phyloP scores from a whole-genome alignment of 2,113 vertebrate species.

The Mus spicilegus region DNA sequence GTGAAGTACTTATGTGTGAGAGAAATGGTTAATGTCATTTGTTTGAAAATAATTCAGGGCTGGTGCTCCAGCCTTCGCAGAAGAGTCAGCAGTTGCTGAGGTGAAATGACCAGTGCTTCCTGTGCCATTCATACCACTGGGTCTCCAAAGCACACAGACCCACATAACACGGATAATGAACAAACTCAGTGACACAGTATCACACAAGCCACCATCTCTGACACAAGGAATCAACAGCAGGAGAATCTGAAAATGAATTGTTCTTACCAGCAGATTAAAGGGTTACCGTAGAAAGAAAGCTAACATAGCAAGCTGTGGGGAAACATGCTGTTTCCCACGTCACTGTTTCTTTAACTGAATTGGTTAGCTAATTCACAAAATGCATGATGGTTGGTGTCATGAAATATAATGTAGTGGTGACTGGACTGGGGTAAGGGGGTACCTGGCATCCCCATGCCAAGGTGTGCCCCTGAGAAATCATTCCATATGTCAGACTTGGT shows the following conservation, averaged over 20 bases:
- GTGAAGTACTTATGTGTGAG: background rate
- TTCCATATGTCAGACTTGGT: too few species aligned
- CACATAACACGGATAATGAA: background rate
- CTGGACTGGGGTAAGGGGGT: too few species aligned
- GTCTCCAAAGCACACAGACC: background rate
- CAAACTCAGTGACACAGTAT: constrained; percentile 6
- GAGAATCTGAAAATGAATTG: constrained; percentile 20
- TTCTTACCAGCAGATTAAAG: constrained; percentile 41
- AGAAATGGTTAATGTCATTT: background rate
- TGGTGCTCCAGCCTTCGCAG: background rate
- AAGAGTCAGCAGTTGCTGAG: background rate
- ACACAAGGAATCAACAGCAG: background rate
- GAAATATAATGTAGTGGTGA: too few species aligned
- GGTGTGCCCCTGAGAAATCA: too few species aligned
- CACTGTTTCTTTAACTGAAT: background rate
- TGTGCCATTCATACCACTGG: background rate
- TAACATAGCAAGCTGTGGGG: too few species aligned
- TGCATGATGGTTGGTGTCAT: background rate
- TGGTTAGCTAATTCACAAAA: background rate
- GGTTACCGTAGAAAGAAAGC: background rate
- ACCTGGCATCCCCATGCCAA: too few species aligned
- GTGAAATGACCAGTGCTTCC: background rate
- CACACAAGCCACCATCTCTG: background rate
- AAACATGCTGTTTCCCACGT: background rate
- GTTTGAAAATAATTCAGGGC: background rate